Evolutionary conservation across 2,113 vertebrate genomes (phyloP).

Genomic region (Ahaetulla prasina): DNA sequence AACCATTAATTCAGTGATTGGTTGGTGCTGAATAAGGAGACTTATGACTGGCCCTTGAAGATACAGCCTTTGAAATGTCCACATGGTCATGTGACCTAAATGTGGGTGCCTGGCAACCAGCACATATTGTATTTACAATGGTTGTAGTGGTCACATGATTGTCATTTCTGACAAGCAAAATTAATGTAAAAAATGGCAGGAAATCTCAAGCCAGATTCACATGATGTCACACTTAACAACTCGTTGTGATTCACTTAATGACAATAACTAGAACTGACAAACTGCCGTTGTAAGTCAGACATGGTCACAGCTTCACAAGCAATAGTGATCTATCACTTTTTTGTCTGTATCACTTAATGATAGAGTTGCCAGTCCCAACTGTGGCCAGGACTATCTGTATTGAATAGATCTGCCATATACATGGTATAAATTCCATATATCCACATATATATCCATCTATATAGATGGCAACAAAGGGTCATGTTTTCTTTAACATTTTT

Average conservation of each 20-base stretch:
- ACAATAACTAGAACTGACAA: not conserved
- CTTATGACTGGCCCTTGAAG: not conserved
- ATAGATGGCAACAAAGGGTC: not conserved
- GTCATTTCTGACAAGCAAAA: not conserved
- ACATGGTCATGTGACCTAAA: not conserved
- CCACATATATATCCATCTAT: not conserved
- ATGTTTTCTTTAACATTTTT: not conserved
- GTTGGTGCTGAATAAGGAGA: not conserved
- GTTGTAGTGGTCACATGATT: not conserved
- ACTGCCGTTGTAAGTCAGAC: not conserved
- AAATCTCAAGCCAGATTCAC: not conserved
- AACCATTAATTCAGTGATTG: not conserved
- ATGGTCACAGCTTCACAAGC: not conserved
- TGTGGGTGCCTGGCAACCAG: not conserved
- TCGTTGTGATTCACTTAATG: not conserved
- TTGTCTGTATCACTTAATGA: not conserved
- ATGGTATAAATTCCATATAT: not conserved
- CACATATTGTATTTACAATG: not conserved
- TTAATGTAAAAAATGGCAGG: not conserved
- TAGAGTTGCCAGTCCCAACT: not conserved
- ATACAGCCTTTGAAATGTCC: not conserved
- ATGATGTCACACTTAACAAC: not conserved
- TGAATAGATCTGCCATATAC: not conserved
- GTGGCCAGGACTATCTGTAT: not conserved
- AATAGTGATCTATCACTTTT: not conserved